Base-by-base conservation (phyloP, 2,797 vertebrate species). In the Telmatherina bonti region DNA sequence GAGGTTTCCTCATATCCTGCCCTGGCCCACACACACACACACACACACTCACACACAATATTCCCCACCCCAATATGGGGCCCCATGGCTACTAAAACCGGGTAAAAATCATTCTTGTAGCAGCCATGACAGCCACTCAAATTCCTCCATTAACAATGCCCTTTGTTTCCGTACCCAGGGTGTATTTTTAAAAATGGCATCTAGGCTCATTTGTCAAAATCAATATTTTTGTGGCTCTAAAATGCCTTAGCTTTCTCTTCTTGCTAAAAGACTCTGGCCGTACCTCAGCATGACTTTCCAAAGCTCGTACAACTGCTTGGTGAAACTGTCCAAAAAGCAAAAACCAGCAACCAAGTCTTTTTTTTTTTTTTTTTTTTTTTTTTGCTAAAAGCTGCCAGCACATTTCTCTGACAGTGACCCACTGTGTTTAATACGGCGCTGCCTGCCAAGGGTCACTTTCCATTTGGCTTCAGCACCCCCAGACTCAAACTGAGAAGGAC, bases 1-100 rank as follows among this genome's bases (percentile, higher is more conserved):
- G 80, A 92, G 75, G 90, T 90, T 90, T 91, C 76, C 80, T 92
- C 89, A 93, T 92, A 91, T 93, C 92, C 92, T 91, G 91, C 83
- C 65, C 54, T 12, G 31, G 85, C 83, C 83, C 89, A 83, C 92
- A 89, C 90, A 85, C 86, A 88, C 78, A 57, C 54, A 62, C 20
- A 69, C 89, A 83, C 92, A 89, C 90, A 85, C 89, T 83, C 92
- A 89, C 90, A 85, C 64, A 60, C 3, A 53, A 43, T 52, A 36
- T 53, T 72, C 76, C 70, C 66, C 60, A 59, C 51, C 77, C 67
- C 51, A 51, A 62, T 69, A 69, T 35, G 77, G 68, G 83, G 70
- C 78, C 85, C 82, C 70, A 30, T 30, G 64, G 70, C 88, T 87
- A 87, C 81, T 76, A 56, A 62, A 84, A 74, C 65, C 24, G 68